Evolutionary conservation across 2,113 vertebrate genomes (phyloP).

Genomic region (Muscicapa adusta): DNA sequence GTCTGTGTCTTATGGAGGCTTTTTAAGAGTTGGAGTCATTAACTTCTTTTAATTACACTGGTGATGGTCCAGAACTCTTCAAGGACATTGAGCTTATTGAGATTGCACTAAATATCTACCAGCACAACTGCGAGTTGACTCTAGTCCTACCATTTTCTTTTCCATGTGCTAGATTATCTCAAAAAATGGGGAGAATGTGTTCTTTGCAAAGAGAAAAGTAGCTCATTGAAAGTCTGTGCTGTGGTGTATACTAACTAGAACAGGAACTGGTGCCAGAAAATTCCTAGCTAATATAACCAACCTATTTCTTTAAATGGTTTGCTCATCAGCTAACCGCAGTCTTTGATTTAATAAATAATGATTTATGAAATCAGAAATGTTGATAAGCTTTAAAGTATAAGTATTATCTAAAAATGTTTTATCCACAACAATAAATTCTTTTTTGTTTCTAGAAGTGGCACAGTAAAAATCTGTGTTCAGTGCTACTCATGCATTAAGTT

Average conservation of each 20-base stretch:
- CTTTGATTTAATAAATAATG: background rate
- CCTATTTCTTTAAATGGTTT: conserved; percentile 12
- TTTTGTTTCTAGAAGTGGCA: background rate
- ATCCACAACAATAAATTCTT: background rate
- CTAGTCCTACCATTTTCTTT: background rate
- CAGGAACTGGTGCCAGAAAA: conserved; percentile 3
- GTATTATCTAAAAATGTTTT: background rate
- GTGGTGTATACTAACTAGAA: background rate
- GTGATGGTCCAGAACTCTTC: background rate
- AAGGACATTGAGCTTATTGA: background rate
- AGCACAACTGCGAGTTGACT: background rate
- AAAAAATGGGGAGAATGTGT: background rate
- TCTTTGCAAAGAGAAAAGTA: background rate
- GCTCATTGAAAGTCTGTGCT: background rate
- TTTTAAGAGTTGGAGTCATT: background rate
- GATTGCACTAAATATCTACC: background rate
- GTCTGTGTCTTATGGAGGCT: background rate
- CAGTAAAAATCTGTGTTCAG: background rate
- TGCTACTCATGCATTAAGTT: background rate
- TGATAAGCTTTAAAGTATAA: background rate
- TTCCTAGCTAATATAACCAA: conserved; percentile 5
- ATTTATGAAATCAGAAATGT: conserved; percentile 1
- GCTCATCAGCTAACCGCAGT: background rate
- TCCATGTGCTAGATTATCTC: background rate
- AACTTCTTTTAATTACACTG: background rate